Conservation (phyloP, 1,140 invertebrate species). For the Orchesella cincta region DNA sequence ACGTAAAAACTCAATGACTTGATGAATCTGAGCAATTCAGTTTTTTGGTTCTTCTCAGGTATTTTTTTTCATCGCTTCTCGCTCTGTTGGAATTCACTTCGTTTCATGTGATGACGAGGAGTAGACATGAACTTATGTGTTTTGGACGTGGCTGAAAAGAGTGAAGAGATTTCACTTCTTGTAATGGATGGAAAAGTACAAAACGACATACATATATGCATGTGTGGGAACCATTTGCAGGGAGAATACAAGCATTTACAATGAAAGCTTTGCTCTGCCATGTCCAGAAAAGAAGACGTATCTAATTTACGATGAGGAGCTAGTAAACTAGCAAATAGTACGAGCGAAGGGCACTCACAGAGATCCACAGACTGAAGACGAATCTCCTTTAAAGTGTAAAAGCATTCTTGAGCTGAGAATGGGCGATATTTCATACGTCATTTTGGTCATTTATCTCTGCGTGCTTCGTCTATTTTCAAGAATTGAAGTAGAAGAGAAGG, state of each 20-base stretch:
- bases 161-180: slow-evolving; percentile 14
- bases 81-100: neutral
- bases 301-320: slow-evolving; percentile 14
- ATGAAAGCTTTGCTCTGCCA: neutral
- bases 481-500: neutral
- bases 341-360: neutral
- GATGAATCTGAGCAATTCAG: neutral
- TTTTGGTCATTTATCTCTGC: slow-evolving; percentile 26
- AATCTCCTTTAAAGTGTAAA: neutral
- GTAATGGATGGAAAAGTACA: neutral
- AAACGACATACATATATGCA: too few species aligned
- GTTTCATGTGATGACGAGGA: slow-evolving; percentile 22
- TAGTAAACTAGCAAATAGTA: slow-evolving; percentile 1
- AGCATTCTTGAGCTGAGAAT: slow-evolving; percentile 10
- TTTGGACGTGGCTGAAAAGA: neutral
- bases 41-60: neutral
- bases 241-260: neutral
- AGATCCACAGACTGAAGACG: neutral
- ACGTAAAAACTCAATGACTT: slow-evolving; percentile 5
- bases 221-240: too few species aligned
- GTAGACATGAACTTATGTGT: slow-evolving; percentile 5
- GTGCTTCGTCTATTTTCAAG: neutral
- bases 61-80: neutral
- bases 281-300: slow-evolving; percentile 6
- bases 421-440: slow-evolving; percentile 27